Base-by-base conservation (phyloP, 2,797 vertebrate genomes). In the Peromyscus eremicus region DNA sequence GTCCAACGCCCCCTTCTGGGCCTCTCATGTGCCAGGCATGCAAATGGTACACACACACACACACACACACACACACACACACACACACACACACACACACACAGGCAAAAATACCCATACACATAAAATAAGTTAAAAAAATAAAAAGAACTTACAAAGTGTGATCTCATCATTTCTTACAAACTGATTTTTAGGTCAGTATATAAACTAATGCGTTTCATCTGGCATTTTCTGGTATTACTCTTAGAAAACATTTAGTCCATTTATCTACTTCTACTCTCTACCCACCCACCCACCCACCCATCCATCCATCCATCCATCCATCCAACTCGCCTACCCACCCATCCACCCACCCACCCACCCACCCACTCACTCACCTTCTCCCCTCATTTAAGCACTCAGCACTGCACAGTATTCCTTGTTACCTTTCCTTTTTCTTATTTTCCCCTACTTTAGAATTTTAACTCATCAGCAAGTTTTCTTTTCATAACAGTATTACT, bases 141-240 rank as follows among this genome's bases (percentile, higher is more conserved):
- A 90, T 92, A 46, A 57, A 90, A 94, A 89, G 17, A 93, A 89
- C 37, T 64, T 89, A 21, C n/a, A 14, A 95, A 95, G 40, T 83
- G 2, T 86, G 27, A 84, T 62, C 49, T 37, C 37, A 46, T 93
- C 71, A 60, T 90, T 60, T 52, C 6, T 80, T 37, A 71, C 19
- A 21, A 71, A 37, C 19, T 11, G 70, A 71, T 21, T 73, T 73
- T 73, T 73, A 73, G 8, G 70, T 73, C 7, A 37, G 70, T 73
- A 11, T 40, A 4, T 21, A 40, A 11, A 23, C n/a, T 23, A 73
- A 37, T 37, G 19, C 70, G n/a, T 11, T 73, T 40, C n/a, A 73
- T 11, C 70, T 73, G 70, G n/a, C 21, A 73, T 40, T 73, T 73
- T 14, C 13, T 29, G 25, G 2, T 46, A 46, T 76, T 46, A 76